These are phyloP conservation scores for Penelope pileata DNA, from an alignment of 2,113 vertebrate species.

Conservation along the genomic window DNA sequence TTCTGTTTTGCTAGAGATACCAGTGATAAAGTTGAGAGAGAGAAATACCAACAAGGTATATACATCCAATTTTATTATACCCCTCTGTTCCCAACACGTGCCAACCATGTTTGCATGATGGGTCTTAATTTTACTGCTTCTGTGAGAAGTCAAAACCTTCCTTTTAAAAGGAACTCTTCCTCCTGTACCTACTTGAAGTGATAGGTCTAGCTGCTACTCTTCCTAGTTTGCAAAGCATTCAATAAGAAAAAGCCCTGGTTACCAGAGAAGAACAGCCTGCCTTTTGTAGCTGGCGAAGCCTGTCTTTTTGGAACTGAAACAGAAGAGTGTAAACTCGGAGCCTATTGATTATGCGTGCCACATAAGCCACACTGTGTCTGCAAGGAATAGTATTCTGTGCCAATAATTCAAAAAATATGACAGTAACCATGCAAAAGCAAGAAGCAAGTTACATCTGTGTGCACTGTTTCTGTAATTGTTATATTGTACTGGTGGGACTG, in stretches of 20 bases:
- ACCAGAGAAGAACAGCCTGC: neutral
- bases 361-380: neutral
- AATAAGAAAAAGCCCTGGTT: neutral
- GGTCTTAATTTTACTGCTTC: neutral
- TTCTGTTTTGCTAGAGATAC: neutral
- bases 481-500: neutral
- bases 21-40: neutral
- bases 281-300: neutral
- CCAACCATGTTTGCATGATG: neutral
- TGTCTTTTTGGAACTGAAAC: neutral
- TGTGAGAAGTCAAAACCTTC: neutral
- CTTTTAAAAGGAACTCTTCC: neutral
- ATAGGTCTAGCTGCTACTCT: neutral
- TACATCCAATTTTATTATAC: neutral
- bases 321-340: fast-evolving
- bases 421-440: neutral
- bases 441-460: neutral
- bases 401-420: neutral
- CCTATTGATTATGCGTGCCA: neutral
- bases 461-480: neutral
- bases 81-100: neutral
- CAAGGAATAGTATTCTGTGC: neutral
- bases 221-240: neutral
- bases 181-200: neutral
- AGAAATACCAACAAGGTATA: neutral